Base-by-base conservation (phyloP, 2,113 vertebrate species). In the Thryonomys swinderianus region DNA sequence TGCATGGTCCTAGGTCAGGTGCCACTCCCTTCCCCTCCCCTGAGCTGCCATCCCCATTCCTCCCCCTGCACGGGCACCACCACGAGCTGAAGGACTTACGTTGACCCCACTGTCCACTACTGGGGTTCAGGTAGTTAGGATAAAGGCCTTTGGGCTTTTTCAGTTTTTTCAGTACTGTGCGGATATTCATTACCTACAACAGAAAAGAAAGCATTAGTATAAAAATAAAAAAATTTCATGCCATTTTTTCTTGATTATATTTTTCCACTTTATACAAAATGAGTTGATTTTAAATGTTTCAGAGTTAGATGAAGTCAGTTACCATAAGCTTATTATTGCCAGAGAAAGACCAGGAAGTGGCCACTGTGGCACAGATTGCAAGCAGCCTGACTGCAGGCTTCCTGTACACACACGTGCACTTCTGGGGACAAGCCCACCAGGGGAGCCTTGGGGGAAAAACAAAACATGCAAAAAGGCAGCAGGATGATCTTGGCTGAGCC, bases 41-140 rank as follows among this genome's bases (percentile, higher is more conserved):
- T 9, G 9, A 62, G 18, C 59, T 61, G 13, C 59, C 25, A 23
- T 7, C 8, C 20, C 59, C 20, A 7, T 16, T 23, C 2, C 25
- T 14, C 5, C 21, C 67, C 73, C 42, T n/a, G 73, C 17, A 20
- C 55, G 40, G 32, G 40, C 30, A 83, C 2, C 67, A 45, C 0
- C 10, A 48, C 73, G 59, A 73, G 21, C 30, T n/a, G 25, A 86
- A 85, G 84, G 51, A 99, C 99, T 99, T 99, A 99, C 99, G 99
- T 85, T 99, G 99, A 74, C 99, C 99, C 99, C 99, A 99, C 69
- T 99, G 99, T 95, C 99, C 99, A 74, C 99, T 99, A 98, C 99
- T 99, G 85, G 99, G 99, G 97, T 99, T 99, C 98, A 99, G 98
- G 93, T 99, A 99, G 98, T 99, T 99, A 62, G 99, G 99, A 91